Evolutionary conservation across 35 echinoderm and acorn worm species (phyloP).

Genomic region (Apostichopus japonicus): DNA sequence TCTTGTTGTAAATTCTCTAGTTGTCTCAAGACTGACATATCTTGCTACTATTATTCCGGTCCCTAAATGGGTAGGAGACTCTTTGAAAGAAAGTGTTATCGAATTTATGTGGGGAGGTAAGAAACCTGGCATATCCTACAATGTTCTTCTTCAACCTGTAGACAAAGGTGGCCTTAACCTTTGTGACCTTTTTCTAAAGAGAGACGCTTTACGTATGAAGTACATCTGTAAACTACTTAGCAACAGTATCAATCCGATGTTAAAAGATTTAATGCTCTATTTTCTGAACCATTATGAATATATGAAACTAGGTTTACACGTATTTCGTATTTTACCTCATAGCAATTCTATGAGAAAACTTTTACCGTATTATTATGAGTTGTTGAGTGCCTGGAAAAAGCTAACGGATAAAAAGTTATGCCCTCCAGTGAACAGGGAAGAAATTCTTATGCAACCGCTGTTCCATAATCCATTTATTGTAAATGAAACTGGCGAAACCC

Average conservation of each 20-base stretch:
- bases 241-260: background rate
- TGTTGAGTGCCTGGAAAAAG: slow-evolving; percentile 32
- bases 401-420: background rate
- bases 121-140: background rate
- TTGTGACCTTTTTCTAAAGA: background rate
- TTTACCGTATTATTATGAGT: background rate
- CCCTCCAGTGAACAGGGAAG: background rate
- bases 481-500: background rate
- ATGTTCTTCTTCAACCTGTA: background rate
- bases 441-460: background rate
- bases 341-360: background rate
- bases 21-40: background rate
- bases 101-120: slow-evolving; percentile 28
- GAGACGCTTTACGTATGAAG: slow-evolving; percentile 20
- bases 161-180: slow-evolving; percentile 11
- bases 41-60: background rate
- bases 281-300: slow-evolving; percentile 19
- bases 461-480: slow-evolving; percentile 27
- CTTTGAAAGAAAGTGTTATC: background rate
- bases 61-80: background rate
- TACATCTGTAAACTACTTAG: background rate
- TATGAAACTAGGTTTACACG: slow-evolving; percentile 27
- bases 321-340: background rate
- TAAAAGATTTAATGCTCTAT: background rate
- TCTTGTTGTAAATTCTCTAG: slow-evolving; percentile 10